phyloP scores from a whole-genome alignment of 2,113 vertebrate genomes.

The Burhinus oedicnemus region DNA sequence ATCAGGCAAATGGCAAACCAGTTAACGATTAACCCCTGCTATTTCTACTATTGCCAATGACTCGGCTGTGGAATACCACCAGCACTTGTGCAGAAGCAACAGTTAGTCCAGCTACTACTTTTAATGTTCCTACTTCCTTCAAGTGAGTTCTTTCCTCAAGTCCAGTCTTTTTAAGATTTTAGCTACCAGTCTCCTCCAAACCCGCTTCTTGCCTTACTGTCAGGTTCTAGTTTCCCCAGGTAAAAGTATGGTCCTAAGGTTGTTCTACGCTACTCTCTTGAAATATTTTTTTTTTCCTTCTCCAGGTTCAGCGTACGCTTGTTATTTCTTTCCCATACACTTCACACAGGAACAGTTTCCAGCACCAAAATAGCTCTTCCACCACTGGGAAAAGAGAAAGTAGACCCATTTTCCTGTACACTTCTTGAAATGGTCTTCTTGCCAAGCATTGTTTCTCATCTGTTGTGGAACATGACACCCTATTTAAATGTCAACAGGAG shows the following conservation, averaged over 20 bases:
- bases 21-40: constrained; percentile 30
- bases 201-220: background rate
- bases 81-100: background rate
- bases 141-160: background rate
- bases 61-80: background rate
- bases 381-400: constrained; percentile 71
- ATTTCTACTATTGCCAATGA: background rate
- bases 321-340: constrained; percentile 59
- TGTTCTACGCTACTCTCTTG: background rate
- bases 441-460: constrained; percentile 68
- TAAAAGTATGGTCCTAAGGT: background rate
- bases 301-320: background rate
- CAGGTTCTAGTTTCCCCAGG: background rate
- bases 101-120: background rate
- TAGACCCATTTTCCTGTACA: constrained; percentile 64
- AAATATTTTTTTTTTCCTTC: background rate
- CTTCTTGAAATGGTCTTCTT: constrained; percentile 55
- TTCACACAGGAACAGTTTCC: constrained; percentile 52
- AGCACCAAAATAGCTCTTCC: constrained; percentile 59
- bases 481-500: constrained; percentile 66
- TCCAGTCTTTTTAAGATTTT: background rate
- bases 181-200: background rate
- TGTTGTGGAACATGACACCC: constrained; percentile 67
- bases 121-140: background rate
- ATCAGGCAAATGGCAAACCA: constrained; percentile 15